Evolutionary conservation across 2,113 vertebrate species (phyloP).

Genomic region (Ctenomys sociabilis): DNA sequence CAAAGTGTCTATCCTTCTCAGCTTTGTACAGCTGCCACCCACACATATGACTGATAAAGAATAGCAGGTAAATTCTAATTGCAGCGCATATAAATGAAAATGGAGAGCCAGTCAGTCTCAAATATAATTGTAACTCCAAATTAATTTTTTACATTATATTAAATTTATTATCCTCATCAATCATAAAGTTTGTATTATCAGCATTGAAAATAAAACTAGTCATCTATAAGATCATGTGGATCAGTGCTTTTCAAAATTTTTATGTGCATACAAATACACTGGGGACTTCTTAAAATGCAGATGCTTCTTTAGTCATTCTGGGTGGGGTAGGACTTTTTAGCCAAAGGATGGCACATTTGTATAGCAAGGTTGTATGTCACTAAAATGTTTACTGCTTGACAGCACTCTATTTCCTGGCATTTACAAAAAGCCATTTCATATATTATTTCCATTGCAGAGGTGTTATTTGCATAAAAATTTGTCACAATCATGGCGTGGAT

Average conservation of each 20-base stretch:
- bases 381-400: not conserved
- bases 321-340: not conserved
- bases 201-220: constrained; percentile 47
- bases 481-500: not conserved
- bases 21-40: not conserved
- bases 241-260: constrained; percentile 6
- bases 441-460: constrained; percentile 28
- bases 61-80: not conserved
- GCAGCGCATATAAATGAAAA: not conserved
- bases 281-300: constrained; percentile 18
- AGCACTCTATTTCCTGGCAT: not conserved
- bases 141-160: constrained; percentile 30
- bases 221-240: not conserved
- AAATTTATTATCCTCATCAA: not conserved
- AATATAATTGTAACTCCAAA: constrained; percentile 4
- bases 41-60: not conserved
- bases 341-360: not conserved
- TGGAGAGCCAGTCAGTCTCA: not conserved
- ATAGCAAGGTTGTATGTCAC: not conserved
- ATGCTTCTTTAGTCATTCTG: constrained; percentile 5
- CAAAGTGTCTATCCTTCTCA: not conserved
- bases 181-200: constrained; percentile 46
- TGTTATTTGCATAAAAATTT: not conserved
- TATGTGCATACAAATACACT: not conserved
- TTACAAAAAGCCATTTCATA: constrained; percentile 7